Conservation (phyloP, 2,888 invertebrate genomes). For the Platycheirus rosarum region DNA sequence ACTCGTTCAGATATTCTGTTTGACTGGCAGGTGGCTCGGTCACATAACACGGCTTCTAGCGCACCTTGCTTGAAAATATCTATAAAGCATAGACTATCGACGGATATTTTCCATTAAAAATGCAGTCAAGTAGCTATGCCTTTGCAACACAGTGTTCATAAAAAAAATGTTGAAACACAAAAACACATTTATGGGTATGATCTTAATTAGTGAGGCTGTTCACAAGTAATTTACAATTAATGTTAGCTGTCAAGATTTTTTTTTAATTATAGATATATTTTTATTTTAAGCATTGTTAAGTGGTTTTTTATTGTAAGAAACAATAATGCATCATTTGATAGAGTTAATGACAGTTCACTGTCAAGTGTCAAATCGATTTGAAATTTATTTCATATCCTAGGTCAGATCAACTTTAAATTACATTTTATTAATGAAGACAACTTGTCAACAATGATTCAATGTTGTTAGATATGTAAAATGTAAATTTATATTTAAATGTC, state of each 20-base stretch:
- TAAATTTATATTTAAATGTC: too few relatives aligned
- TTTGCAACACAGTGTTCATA: slow-evolving; percentile 7
- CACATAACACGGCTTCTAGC: slow-evolving; percentile 34
- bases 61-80: slow-evolving; percentile 20
- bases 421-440: slow-evolving; percentile 2
- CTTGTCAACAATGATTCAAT: not conserved
- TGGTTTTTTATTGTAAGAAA: not conserved
- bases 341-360: too few relatives aligned
- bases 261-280: not conserved
- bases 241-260: slow-evolving; percentile 35
- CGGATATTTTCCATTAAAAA: slow-evolving; percentile 43
- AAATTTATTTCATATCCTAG: not conserved
- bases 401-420: not conserved
- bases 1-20: slow-evolving; percentile 31
- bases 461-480: too few relatives aligned
- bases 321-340: too few relatives aligned
- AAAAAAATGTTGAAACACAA: slow-evolving; percentile 23
- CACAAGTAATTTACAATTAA: slow-evolving; percentile 45
- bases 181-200: slow-evolving; percentile 36
- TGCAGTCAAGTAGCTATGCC: slow-evolving; percentile 26
- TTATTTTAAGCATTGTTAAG: not conserved
- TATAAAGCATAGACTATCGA: too few relatives aligned
- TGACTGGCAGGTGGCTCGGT: slow-evolving; percentile 44
- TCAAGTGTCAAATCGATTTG: not conserved
- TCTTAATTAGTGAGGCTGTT: slow-evolving; percentile 43